Conservation (phyloP, 2,797 vertebrate genomes). For the Sebastes trivittatus region DNA sequence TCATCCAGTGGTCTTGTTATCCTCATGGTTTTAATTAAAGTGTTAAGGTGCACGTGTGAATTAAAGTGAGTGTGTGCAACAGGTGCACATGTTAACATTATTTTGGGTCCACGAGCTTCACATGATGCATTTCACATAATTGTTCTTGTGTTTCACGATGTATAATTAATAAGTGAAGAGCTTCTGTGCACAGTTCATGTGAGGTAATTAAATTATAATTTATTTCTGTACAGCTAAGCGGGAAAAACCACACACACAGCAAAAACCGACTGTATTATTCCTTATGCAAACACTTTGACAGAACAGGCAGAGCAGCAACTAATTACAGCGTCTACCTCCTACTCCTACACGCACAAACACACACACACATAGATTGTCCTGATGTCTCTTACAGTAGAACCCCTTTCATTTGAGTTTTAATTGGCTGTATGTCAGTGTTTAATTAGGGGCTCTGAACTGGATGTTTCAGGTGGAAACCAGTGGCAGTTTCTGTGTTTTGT, state of each 20-base stretch:
- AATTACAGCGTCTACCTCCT: conserved; percentile 39
- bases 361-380: conserved; percentile 6
- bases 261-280: conserved; percentile 21
- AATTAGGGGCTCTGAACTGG: conserved; percentile 51
- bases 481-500: conserved; percentile 46
- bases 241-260: not conserved
- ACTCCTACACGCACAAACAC: not conserved
- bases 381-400: conserved; percentile 40
- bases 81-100: not conserved
- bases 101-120: not conserved
- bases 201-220: conserved; percentile 5
- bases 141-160: not conserved
- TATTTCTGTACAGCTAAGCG: not conserved
- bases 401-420: conserved; percentile 63
- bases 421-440: conserved; percentile 56
- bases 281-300: conserved; percentile 3
- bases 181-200: not conserved
- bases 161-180: not conserved
- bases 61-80: not conserved
- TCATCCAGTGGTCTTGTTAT: conserved; percentile 43
- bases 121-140: not conserved
- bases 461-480: conserved; percentile 53
- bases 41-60: not conserved
- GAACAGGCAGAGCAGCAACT: conserved; percentile 16
- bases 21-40: conserved; percentile 40